Conservation (phyloP, 2,888 invertebrate species). For the Luperina nickerlii region DNA sequence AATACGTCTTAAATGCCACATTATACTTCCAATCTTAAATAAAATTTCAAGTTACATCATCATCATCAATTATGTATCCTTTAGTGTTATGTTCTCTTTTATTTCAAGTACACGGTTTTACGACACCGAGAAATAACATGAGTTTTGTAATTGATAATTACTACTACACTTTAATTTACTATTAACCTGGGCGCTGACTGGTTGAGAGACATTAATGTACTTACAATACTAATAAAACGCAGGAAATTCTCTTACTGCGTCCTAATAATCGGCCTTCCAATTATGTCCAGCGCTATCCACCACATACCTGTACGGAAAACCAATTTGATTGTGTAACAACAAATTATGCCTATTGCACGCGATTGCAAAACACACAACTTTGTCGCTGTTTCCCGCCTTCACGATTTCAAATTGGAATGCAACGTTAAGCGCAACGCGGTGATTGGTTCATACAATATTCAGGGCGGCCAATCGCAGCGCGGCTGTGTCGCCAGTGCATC, state of each 20-base stretch:
- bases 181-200: constrained; percentile 19
- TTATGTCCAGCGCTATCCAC: constrained; percentile 65
- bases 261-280: constrained; percentile 66
- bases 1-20: too few relatives aligned
- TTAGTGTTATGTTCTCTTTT: neutral
- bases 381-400: constrained; percentile 87
- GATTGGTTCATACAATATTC: constrained; percentile 91
- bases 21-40: neutral
- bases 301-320: constrained; percentile 72
- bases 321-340: constrained; percentile 82
- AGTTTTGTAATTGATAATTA: constrained; percentile 36
- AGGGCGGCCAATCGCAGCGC: constrained; percentile 87
- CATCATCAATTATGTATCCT: neutral
- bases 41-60: neutral
- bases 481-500: constrained; percentile 90
- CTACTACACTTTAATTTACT: constrained; percentile 16
- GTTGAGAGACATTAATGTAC: constrained; percentile 44
- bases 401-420: constrained; percentile 90
- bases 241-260: constrained; percentile 63
- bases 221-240: constrained; percentile 64
- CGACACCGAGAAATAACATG: neutral
- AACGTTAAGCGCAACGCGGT: constrained; percentile 87
- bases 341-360: constrained; percentile 80
- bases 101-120: constrained; percentile 4
- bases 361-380: constrained; percentile 84